Evolutionary conservation across 2,888 invertebrate genomes (phyloP).

Genomic region (Automeris io): DNA sequence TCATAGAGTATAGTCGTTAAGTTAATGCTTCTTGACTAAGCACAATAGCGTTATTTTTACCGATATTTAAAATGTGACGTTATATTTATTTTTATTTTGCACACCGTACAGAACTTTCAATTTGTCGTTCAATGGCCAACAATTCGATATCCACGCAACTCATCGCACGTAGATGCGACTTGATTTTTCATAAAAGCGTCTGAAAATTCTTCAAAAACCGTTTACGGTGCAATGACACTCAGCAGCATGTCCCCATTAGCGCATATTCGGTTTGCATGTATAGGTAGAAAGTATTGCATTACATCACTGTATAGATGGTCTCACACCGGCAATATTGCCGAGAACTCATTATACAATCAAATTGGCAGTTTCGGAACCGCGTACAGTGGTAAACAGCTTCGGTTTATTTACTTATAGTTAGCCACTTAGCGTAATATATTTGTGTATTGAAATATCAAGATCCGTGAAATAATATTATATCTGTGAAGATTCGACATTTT

Average conservation of each 20-base stretch:
- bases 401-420: constrained; percentile 5
- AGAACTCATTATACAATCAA: constrained; percentile 34
- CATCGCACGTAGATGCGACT: neutral
- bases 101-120: neutral
- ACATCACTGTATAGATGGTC: constrained; percentile 22
- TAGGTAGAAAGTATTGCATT: constrained; percentile 24
- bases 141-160: constrained; percentile 1
- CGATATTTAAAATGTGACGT: neutral
- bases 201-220: constrained; percentile 4
- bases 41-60: neutral
- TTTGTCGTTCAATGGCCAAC: neutral
- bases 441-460: no score
- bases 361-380: constrained; percentile 15
- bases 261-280: constrained; percentile 1
- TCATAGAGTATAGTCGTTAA: neutral
- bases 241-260: constrained; percentile 6
- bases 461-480: no score
- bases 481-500: no score
- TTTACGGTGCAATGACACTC: neutral
- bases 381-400: constrained; percentile 5
- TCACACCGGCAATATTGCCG: constrained; percentile 28
- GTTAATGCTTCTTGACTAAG: neutral
- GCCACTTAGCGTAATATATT: neutral
- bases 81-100: neutral
- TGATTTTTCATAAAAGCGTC: neutral